phyloP scores from a whole-genome alignment of 2,888 invertebrate genomes.

The Patella depressa region DNA sequence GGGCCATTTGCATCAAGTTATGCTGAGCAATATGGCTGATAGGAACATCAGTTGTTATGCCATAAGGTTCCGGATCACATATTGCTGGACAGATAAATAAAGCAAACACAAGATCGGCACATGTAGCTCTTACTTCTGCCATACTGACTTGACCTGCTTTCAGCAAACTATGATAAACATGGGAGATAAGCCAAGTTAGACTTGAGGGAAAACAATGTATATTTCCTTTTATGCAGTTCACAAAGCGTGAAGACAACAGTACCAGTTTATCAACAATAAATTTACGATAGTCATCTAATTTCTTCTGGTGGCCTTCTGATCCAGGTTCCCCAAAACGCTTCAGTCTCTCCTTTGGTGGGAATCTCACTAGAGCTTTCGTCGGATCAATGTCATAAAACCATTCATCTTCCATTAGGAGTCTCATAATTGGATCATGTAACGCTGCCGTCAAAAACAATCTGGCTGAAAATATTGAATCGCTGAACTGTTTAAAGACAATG shows the following conservation, averaged over 20 bases:
- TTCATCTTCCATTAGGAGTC: constrained; percentile 90
- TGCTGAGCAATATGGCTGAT: constrained; percentile 91
- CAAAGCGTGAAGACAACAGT: constrained; percentile 84
- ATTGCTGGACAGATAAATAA: constrained; percentile 96
- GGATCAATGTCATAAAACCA: constrained; percentile 93
- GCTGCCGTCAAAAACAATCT: constrained; percentile 94
- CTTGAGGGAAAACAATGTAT: constrained; percentile 91
- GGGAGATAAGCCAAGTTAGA: constrained; percentile 90
- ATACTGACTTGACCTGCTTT: constrained; percentile 50
- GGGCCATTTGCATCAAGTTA: constrained; percentile 83
- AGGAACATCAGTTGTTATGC: constrained; percentile 89
- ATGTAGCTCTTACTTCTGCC: constrained; percentile 77
- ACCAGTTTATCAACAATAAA: constrained; percentile 83
- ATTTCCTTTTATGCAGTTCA: constrained; percentile 85
- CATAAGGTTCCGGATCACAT: constrained; percentile 94
- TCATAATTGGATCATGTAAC: constrained; percentile 90
- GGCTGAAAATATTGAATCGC: constrained; percentile 90
- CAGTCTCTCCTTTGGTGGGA: constrained; percentile 76
- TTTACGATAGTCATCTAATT: constrained; percentile 83
- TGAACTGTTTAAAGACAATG: constrained; percentile 88
- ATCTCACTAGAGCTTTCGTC: constrained; percentile 81
- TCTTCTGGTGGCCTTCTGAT: constrained; percentile 80
- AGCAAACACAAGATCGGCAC: constrained; percentile 92
- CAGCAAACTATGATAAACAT: constrained; percentile 79
- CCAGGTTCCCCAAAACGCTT: constrained; percentile 84